These are phyloP conservation scores for Limnothrissa miodon DNA, from an alignment of 2,113 vertebrate genomes.

Conservation along the genomic window DNA sequence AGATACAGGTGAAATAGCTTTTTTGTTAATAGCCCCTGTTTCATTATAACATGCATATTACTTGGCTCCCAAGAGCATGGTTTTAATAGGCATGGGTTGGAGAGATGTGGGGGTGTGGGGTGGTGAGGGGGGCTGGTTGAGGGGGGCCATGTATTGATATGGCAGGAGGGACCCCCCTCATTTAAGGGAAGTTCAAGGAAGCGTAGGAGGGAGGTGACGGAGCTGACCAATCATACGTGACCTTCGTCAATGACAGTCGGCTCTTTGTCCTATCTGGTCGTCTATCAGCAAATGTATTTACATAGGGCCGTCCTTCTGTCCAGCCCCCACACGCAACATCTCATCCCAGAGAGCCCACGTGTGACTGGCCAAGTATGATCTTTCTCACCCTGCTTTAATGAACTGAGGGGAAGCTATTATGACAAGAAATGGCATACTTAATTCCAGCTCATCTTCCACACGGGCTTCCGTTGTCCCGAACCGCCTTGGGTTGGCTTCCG, in stretches of 20 bases:
- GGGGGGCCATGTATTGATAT: constrained; percentile 65
- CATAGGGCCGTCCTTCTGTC: constrained; percentile 56
- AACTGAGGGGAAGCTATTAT: constrained; percentile 91
- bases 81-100: constrained; percentile 72
- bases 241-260: constrained; percentile 72
- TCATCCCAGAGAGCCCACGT: constrained; percentile 17
- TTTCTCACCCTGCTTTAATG: constrained; percentile 88
- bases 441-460: constrained; percentile 93
- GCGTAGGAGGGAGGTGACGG: constrained; percentile 60
- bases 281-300: constrained; percentile 72
- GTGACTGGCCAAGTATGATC: constrained; percentile 64
- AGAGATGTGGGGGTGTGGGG: neutral
- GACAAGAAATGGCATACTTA: constrained; percentile 96
- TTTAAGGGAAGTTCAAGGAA: constrained; percentile 54
- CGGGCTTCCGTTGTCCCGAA: constrained; percentile 80
- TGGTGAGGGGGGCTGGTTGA: constrained; percentile 30
- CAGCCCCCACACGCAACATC: neutral
- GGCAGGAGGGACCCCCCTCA: constrained; percentile 55
- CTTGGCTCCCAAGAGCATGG: constrained; percentile 75
- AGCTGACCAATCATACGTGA: constrained; percentile 73
- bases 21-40: constrained; percentile 80
- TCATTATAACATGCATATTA: constrained; percentile 85
- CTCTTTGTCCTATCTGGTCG: constrained; percentile 41
- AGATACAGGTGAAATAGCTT: constrained; percentile 78
- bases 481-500: constrained; percentile 91